phyloP scores from a whole-genome alignment of 2,888 invertebrate species.

The Callinectes sapidus region DNA sequence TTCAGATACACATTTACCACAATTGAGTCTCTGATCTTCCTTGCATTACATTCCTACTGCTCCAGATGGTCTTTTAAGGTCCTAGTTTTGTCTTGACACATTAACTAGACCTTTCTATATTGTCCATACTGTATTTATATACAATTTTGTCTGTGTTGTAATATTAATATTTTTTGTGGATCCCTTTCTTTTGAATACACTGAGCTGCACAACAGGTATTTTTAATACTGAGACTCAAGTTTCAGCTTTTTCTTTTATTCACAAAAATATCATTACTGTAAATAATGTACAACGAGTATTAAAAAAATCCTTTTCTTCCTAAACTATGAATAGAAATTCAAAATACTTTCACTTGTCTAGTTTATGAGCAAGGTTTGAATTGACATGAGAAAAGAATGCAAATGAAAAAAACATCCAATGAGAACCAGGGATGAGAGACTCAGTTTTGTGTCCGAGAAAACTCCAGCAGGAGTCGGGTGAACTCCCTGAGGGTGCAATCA shows the following conservation, averaged over 20 bases:
- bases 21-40: not conserved
- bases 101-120: not conserved
- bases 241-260: conserved; percentile 22
- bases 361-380: not conserved
- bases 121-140: too few species aligned
- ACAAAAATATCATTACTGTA: conserved; percentile 22
- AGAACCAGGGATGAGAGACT: not conserved
- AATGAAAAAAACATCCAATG: not conserved
- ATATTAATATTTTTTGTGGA: not conserved
- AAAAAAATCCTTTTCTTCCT: not conserved
- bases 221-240: not conserved
- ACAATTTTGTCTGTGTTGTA: too few species aligned
- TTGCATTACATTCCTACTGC: not conserved
- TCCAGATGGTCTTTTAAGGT: not conserved
- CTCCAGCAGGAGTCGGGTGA: conserved; percentile 55
- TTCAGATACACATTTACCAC: not conserved
- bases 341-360: not conserved
- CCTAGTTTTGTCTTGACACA: not conserved
- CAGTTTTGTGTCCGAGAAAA: conserved; percentile 62
- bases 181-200: not conserved
- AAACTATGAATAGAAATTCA: not conserved
- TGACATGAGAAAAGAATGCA: not conserved
- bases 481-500: conserved; percentile 73
- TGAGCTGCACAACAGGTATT: not conserved
- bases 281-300: not conserved